Evolutionary conservation across 2,888 invertebrate genomes (phyloP).

Genomic region (Melipona bicolor): DNA sequence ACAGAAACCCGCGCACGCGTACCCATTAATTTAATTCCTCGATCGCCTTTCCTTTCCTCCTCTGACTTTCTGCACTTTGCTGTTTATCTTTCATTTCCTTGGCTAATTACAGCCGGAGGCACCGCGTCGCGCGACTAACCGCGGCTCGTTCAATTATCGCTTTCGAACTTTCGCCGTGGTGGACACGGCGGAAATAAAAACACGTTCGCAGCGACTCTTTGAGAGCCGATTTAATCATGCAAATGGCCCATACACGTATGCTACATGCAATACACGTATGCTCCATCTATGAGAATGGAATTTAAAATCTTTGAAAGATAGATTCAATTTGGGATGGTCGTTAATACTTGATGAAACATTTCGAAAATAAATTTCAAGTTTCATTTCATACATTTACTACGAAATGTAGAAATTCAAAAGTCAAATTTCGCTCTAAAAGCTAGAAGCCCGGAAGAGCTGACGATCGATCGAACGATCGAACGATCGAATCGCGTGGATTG

Average conservation of each 20-base stretch:
- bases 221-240: no score
- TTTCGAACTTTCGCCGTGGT: background rate
- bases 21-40: conserved; percentile 33
- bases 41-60: conserved; percentile 6
- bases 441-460: no score
- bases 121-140: conserved; percentile 32
- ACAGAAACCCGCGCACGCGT: background rate
- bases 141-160: conserved; percentile 30
- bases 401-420: background rate
- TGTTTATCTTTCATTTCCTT: conserved; percentile 49
- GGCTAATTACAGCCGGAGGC: conserved; percentile 36
- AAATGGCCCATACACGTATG: no score
- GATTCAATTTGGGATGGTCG: no score
- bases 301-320: no score
- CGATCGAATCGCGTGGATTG: background rate
- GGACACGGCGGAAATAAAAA: no score
- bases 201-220: no score
- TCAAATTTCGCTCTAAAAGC: background rate
- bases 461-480: background rate
- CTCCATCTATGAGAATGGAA: no score
- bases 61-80: conserved; percentile 22
- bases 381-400: no score
- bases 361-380: no score
- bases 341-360: no score
- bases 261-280: no score